phyloP scores from a whole-genome alignment of 2,797 vertebrate genomes.

The Notolepis coatsorum region DNA sequence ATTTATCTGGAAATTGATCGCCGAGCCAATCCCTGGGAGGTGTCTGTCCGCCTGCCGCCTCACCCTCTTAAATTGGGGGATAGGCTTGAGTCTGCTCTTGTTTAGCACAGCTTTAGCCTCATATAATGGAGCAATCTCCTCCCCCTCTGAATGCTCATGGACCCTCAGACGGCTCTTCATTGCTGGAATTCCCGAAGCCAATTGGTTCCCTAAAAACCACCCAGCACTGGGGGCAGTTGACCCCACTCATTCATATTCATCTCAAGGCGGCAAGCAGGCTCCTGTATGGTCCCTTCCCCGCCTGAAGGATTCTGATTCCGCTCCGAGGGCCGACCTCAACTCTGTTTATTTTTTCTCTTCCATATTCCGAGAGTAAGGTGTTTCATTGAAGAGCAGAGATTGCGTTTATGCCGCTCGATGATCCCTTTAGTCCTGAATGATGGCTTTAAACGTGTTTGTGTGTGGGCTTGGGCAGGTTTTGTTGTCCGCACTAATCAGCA shows the following conservation, averaged over 20 bases:
- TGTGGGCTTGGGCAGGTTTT: constrained; percentile 26
- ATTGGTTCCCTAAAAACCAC: constrained; percentile 47
- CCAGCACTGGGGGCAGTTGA: constrained; percentile 46
- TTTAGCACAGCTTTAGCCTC: constrained; percentile 28
- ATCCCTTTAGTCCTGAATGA: constrained; percentile 29
- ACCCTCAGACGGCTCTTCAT: constrained; percentile 44
- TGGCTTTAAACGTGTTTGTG: constrained; percentile 14
- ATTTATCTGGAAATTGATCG: constrained; percentile 62
- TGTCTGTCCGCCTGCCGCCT: constrained; percentile 19
- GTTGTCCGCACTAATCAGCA: constrained; percentile 23
- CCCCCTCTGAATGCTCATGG: constrained; percentile 25
- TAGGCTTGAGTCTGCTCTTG: constrained; percentile 24
- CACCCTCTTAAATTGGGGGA: constrained; percentile 19
- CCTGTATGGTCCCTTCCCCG: constrained; percentile 23
- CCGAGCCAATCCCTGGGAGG: constrained; percentile 24
- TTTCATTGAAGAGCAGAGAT: constrained; percentile 31
- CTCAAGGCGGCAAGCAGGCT: constrained; percentile 22
- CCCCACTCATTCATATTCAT: constrained; percentile 53
- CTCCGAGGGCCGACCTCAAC: not conserved
- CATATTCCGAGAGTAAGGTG: constrained; percentile 25
- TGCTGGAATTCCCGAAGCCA: constrained; percentile 14
- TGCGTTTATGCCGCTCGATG: constrained; percentile 29
- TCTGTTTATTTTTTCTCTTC: constrained; percentile 14
- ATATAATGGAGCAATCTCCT: constrained; percentile 52
- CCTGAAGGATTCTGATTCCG: constrained; percentile 15